Conservation (phyloP, 2,888 invertebrate genomes). For the Rhodophaea formosa region DNA sequence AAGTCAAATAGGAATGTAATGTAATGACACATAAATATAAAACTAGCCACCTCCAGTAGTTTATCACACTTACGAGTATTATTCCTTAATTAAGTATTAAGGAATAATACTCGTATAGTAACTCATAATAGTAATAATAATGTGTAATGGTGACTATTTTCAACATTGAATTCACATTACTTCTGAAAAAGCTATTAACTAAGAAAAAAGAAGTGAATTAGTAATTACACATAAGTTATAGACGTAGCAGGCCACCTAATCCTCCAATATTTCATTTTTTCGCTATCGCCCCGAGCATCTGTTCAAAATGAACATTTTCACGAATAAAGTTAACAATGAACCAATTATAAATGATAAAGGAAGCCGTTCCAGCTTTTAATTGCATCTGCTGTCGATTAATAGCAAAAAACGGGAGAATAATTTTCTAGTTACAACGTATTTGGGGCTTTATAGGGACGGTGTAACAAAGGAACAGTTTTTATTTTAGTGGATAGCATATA, state of each 20-base stretch:
- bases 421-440: not conserved
- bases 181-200: not conserved
- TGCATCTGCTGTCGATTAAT: slow-evolving; percentile 21
- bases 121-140: too few species aligned
- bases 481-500: too few species aligned
- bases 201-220: not conserved
- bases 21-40: too few species aligned
- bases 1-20: too few species aligned
- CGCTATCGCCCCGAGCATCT: slow-evolving; percentile 18
- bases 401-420: slow-evolving; percentile 7
- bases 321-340: slow-evolving; percentile 28
- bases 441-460: not conserved
- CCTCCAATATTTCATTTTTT: slow-evolving; percentile 18
- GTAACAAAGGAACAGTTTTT: not conserved
- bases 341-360: slow-evolving; percentile 29
- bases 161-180: not conserved
- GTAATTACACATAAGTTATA: slow-evolving; percentile 5
- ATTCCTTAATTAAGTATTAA: too few species aligned
- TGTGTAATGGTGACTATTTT: not conserved
- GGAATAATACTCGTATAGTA: too few species aligned
- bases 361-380: slow-evolving; percentile 26
- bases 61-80: too few species aligned
- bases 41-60: too few species aligned
- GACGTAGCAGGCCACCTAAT: slow-evolving; percentile 8
- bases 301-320: slow-evolving; percentile 24